A percentile compares a stretch with the other conserved stretches of the same genome.
These are phyloP conservation scores for Tragelaphus strepsiceros DNA, from an alignment of 2,113 vertebrate genomes.

Conservation along the genomic window DNA sequence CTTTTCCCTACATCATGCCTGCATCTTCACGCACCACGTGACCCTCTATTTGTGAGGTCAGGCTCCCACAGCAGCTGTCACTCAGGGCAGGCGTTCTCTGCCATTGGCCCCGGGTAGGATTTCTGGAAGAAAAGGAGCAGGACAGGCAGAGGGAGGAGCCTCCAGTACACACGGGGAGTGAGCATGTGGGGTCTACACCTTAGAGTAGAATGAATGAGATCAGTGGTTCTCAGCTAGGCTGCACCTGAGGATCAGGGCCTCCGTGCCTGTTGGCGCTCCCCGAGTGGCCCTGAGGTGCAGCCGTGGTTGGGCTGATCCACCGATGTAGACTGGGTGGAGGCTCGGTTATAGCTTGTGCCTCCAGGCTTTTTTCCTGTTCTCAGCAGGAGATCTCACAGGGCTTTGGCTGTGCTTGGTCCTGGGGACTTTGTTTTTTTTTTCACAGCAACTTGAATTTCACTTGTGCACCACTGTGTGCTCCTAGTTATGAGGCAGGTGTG, in stretches of 20 bases:
- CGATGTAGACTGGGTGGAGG: background rate
- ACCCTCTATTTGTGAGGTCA: too few relatives aligned
- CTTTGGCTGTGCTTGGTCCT: too few relatives aligned
- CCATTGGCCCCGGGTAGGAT: rapidly evolving
- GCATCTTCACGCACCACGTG: rapidly evolving
- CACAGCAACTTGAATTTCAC: background rate
- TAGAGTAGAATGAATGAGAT: background rate
- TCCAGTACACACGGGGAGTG: background rate
- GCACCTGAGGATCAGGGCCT: background rate
- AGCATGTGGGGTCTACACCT: background rate
- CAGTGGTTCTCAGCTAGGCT: background rate
- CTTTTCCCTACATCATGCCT: background rate
- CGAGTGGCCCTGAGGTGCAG: background rate
- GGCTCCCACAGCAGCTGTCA: background rate
- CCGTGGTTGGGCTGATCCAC: background rate
- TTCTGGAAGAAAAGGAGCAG: background rate
- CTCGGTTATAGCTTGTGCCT: background rate
- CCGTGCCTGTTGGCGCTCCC: background rate
- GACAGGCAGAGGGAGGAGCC: background rate
- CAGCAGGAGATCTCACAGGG: background rate
- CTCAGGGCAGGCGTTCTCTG: background rate
- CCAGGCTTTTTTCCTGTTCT: background rate
- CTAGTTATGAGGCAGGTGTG: rapidly evolving
- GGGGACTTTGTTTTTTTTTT: background rate
- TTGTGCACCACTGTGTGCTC: background rate